Conservation (phyloP, 2,113 vertebrate species). For the cattle (Bos taurus) region ARS-UCD2.0 NC_037328.1:6311001-6311500, state of each 20-base stretch:
- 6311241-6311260: neutral
- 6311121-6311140: neutral
- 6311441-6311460: neutral
- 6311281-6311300: neutral
- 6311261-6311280: neutral
- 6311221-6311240: neutral
- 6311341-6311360: neutral
- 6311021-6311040: neutral
- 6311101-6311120: neutral
- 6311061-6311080: neutral
- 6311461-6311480: neutral
- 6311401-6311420: neutral
- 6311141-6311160: neutral
- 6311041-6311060: neutral
- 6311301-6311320: neutral
- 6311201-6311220: neutral
- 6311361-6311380: neutral
- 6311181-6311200: neutral
- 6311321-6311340: neutral
- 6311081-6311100: neutral
- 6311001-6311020: neutral
- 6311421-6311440: neutral
- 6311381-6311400: neutral
- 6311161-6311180: neutral
- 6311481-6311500: neutral